Base-by-base conservation (phyloP, 2,888 invertebrate species). In the Zootermopsis nevadensis region DNA sequence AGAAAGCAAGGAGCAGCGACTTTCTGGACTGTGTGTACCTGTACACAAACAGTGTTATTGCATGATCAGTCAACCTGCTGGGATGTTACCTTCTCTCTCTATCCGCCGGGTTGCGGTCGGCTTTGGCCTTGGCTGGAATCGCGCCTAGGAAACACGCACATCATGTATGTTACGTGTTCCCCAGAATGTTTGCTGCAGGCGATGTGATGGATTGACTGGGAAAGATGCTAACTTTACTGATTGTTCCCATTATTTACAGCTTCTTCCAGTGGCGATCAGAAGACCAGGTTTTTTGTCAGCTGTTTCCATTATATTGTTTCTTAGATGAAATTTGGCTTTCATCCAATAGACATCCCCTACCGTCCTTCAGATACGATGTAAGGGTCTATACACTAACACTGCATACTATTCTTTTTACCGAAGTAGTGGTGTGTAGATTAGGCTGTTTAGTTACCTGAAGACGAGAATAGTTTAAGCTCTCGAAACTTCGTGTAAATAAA, bases 31-130 rank as follows among this genome's bases (percentile, higher is more conserved):
- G 55, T n/a, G 22, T 55, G n/a, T 55, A 55, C 55, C 55, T 60
- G 60, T 60, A 60, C 60, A 60, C 60, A 60, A 27, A 60, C 60
- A 60, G 0, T 60, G 60, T 60, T 60, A 27, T 60, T 60, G 60
- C 60, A 60, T 60, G 60, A 60, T 60, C 60, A 60, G 60, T 60
- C 60, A 60, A 60, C n/a, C 60, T 60, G 60, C 12, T 60, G 60
- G n/a, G n/a, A 7, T 15, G 48, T 48, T 48, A 15, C 27, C 27
- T 2, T 27, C 60, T 60, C 55, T 55, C 55, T n/a, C 60, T 60
- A 12, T 60, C 60, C 60, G 60, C 24, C n/a, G 15, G 55, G 12
- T 60, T 60, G 60, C 27, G 60, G 60, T 60, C 60, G 60, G 60
- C 69, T 30, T 15, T 69, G 33, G 33, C 69, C 69, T 69, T 69